Evolutionary conservation across 1,140 invertebrate genomes (phyloP), one percentile per base, ranked within the genome.

Genomic region (Ctenoplectra terminalis): DNA sequence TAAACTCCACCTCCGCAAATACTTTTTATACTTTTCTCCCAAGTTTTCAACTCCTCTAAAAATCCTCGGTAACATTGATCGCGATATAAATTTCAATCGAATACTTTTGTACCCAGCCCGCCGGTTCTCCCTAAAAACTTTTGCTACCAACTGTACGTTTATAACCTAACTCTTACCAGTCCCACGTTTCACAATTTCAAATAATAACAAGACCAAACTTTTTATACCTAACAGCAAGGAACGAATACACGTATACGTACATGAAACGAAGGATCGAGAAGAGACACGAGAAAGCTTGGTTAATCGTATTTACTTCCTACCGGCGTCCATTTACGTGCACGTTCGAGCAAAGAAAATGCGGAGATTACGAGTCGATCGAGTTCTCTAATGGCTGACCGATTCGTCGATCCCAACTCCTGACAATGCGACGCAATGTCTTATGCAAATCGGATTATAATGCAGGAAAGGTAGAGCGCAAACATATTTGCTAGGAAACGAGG

Each of bases 41-140:
- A 43, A 77, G 26, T 77, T 77, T 48, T 46, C 52, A 43, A 69
- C 64, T 43, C 4, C 64, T 67, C 37, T 46, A 58, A 77, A 77
- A 70, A 77, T 77, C 61, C 75, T 11, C 37, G 13, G 26, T 34
- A 67, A 34, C 64, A 77, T 77, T 58, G 75, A 77, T 77, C 75
- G 64, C 29, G 3, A 46, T 77, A 77, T 77, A 77, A 77, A 77
- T 77, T 77, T 77, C 75, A 70, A 77, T 77, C 66, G 75, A 58
- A 77, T 70, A 77, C 40, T 77, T 58, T 56, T 37, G 6, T 23
- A 31, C 34, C 54, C 26, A 11, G 40, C 72, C 20, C n/a, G 11
- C 0, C 37, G 2, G 23, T 11, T 20, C 15, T 1, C 43, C 2
- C 8, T 15, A 23, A 69, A 46, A 77, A 70, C 52, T 70, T 77